These are phyloP conservation scores for Agrypnus murinus DNA, from an alignment of 2,888 invertebrate species.

Conservation along the genomic window DNA sequence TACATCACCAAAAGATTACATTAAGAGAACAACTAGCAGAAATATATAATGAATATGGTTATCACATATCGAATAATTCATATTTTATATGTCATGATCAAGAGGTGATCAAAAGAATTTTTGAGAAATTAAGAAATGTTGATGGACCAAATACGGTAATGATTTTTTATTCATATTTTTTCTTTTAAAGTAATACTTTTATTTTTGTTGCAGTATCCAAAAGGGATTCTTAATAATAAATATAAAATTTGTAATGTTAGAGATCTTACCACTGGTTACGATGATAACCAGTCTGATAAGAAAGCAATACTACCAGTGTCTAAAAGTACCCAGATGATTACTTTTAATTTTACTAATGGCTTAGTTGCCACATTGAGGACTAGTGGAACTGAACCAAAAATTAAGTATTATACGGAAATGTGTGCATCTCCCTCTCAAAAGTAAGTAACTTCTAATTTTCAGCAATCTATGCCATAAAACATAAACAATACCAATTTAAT, in stretches of 20 bases:
- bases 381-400: conserved; percentile 99
- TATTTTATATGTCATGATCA: conserved; percentile 92
- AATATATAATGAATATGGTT: conserved; percentile 90
- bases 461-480: conserved; percentile 2
- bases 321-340: conserved; percentile 90
- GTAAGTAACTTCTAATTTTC: conserved; percentile 69
- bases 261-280: conserved; percentile 93
- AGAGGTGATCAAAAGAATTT: conserved; percentile 81
- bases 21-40: conserved; percentile 79
- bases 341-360: conserved; percentile 92
- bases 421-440: conserved; percentile 79
- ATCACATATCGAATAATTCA: conserved; percentile 90
- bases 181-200: conserved; percentile 35
- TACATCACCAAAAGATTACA: conserved; percentile 77
- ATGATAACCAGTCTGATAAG: conserved; percentile 81
- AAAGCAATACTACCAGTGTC: conserved; percentile 82
- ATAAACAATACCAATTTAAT: too few relatives aligned
- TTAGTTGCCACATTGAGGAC: conserved; percentile 92
- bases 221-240: conserved; percentile 76
- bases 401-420: conserved; percentile 98
- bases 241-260: conserved; percentile 82
- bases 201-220: conserved; percentile 79
- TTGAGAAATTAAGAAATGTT: conserved; percentile 87
- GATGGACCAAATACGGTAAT: conserved; percentile 77
- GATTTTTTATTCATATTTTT: too few relatives aligned